Conservation (phyloP, 2,113 vertebrate genomes). For the Delphinus delphis region DNA sequence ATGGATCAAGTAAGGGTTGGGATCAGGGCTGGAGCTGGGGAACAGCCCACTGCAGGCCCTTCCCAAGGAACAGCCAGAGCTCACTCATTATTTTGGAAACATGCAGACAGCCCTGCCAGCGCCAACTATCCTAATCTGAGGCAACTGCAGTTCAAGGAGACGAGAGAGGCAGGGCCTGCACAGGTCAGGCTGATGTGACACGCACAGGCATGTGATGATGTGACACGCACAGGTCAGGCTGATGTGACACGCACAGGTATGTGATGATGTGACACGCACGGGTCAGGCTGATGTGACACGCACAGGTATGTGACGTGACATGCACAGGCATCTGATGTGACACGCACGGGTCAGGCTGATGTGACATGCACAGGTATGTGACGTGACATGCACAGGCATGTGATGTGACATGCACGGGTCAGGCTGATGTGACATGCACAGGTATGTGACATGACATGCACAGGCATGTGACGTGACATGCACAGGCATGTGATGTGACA, state of each 20-base stretch:
- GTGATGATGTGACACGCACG: neutral
- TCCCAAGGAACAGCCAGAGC: neutral
- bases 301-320: too few relatives aligned
- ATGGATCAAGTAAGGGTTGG: neutral
- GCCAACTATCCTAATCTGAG: neutral
- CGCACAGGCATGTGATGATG: neutral
- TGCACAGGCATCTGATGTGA: neutral
- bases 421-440: too few relatives aligned
- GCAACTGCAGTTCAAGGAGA: neutral
- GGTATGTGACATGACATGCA: too few relatives aligned
- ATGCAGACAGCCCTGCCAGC: neutral
- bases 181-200: too few relatives aligned
- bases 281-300: neutral
- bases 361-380: too few relatives aligned
- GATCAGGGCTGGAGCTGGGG: neutral
- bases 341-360: neutral
- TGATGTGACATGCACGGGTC: too few relatives aligned
- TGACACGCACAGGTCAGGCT: neutral
- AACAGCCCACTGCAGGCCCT: neutral
- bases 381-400: too few relatives aligned
- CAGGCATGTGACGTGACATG: too few relatives aligned
- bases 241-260: too few relatives aligned
- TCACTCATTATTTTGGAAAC: neutral
- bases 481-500: too few relatives aligned
- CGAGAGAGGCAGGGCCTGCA: neutral